Base-by-base conservation (phyloP, 1,140 invertebrate species). In the Pectinophora gossypiella region DNA sequence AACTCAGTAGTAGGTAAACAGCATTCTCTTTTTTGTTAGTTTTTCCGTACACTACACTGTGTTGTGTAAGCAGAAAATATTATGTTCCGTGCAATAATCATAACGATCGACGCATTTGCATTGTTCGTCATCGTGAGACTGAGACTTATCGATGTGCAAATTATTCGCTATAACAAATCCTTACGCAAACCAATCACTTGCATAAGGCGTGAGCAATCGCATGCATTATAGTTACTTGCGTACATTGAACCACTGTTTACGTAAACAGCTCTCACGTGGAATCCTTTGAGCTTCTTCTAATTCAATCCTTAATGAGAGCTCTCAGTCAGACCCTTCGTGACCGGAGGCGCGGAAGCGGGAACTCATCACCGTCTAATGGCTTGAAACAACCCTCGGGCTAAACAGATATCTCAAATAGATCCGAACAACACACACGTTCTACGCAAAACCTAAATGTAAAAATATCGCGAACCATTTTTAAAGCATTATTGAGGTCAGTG, bases 361-460 rank as follows among this genome's bases (percentile, higher is more conserved):
- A 57, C 69, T 73, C 72, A 76, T 79, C 73, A 75, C 64, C 19
- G 55, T 70, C 68, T 76, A 76, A 76, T 75, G 70, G 61, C 56
- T 52, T 55, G 64, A 63, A 72, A 68, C 59, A 59, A 66, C 66
- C 69, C 70, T 47, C 43, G 55, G 59, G 55, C 60, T 66, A 67
- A 72, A 65, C 61, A 69, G 65, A 65, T 65, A 71, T 70, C n/a
- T 64, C 56, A 67, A 72, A 64, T 55, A 62, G 45, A 59, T 57
- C 53, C 44, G 10, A 58, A 60, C n/a, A 32, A 1, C n/a, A n/a
- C n/a, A n/a, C n/a, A n/a, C n/a, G n/a, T n/a, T n/a, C n/a, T n/a
- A n/a, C n/a, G n/a, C n/a, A n/a, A n/a, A n/a, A n/a, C n/a, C n/a
- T n/a, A 64, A 64, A 63, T 47, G 58, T 48, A 27, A 27, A 27